A percentile compares a stretch with the other conserved stretches of the same genome.
phyloP scores from a whole-genome alignment of 2,888 invertebrate species.

The Aleiodes alternator region DNA sequence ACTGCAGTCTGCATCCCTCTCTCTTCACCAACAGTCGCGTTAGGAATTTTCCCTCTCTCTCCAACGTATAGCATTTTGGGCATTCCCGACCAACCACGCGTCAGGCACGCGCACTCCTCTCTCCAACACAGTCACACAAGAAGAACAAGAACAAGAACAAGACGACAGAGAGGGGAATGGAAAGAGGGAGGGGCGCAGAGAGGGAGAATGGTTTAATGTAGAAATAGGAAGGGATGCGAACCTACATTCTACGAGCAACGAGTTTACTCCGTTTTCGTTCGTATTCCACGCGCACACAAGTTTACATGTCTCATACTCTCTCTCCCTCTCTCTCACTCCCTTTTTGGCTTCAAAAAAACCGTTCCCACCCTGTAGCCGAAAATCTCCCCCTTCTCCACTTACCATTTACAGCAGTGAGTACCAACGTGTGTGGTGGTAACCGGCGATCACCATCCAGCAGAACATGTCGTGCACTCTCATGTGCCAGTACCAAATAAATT shows the following conservation, averaged over 20 bases:
- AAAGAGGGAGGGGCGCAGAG: conserved; percentile 3
- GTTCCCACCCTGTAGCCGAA: neutral
- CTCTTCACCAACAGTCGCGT: conserved; percentile 40
- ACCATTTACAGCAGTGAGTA: conserved; percentile 30
- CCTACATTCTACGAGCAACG: conserved; percentile 34
- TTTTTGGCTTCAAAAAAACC: conserved; percentile 50
- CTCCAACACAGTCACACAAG: conserved; percentile 35
- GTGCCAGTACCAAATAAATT: conserved; percentile 63
- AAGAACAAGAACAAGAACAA: neutral
- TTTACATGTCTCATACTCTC: conserved; percentile 18
- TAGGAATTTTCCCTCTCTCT: conserved; percentile 54
- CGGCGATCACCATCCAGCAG: conserved; percentile 59
- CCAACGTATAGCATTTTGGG: conserved; percentile 11
- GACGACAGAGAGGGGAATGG: conserved; percentile 35
- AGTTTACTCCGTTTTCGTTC: conserved; percentile 49
- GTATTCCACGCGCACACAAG: conserved; percentile 48
- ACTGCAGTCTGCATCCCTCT: conserved; percentile 23
- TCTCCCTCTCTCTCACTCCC: conserved; percentile 49
- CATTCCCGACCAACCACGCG: conserved; percentile 54
- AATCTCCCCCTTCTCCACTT: conserved; percentile 15
- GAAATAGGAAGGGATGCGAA: conserved; percentile 37
- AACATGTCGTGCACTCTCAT: conserved; percentile 68
- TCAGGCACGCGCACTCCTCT: conserved; percentile 49
- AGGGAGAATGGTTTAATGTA: conserved; percentile 7
- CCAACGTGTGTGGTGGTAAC: conserved; percentile 37